These are phyloP conservation scores for Pagetopsis macropterus DNA, from an alignment of 2,797 vertebrate species.

Conservation along the genomic window DNA sequence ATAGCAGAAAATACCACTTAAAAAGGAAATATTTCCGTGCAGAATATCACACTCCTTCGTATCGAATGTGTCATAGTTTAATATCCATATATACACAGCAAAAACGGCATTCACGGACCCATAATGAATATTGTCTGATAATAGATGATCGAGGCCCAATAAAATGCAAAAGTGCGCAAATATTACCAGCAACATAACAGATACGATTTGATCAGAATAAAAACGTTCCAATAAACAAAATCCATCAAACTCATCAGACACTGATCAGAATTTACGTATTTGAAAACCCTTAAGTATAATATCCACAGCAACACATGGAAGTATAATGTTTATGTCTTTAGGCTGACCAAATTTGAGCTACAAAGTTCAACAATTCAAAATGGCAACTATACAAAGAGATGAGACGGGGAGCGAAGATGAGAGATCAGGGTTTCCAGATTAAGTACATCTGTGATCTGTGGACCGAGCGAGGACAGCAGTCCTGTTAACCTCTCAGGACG, in stretches of 20 bases:
- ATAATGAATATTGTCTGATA: slow-evolving; percentile 25
- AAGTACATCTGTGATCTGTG: slow-evolving; percentile 69
- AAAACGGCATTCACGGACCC: slow-evolving; percentile 34
- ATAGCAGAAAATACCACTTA: slow-evolving; percentile 17
- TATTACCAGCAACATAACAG: slow-evolving; percentile 4
- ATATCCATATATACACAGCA: slow-evolving; percentile 10
- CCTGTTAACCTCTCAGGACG: slow-evolving; percentile 50
- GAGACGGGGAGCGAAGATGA: slow-evolving; percentile 37
- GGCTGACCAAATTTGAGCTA: slow-evolving; percentile 10
- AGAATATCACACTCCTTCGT: slow-evolving; percentile 4
- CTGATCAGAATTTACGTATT: not conserved
- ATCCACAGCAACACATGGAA: slow-evolving; percentile 8
- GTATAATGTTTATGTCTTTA: not conserved
- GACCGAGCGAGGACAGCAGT: slow-evolving; percentile 64
- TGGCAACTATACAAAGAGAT: slow-evolving; percentile 39
- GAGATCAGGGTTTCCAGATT: slow-evolving; percentile 74
- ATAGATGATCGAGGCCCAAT: slow-evolving; percentile 34
- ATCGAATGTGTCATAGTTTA: slow-evolving; percentile 2
- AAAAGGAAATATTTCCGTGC: slow-evolving; percentile 9
- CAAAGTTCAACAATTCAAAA: slow-evolving; percentile 51
- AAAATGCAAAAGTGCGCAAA: slow-evolving; percentile 26
- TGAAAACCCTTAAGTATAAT: slow-evolving; percentile 3
- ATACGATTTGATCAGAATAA: not conserved
- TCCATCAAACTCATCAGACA: not conserved
- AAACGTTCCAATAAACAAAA: slow-evolving; percentile 4